phyloP scores from a whole-genome alignment of 2,113 vertebrate species.

The Saguinus midas region DNA sequence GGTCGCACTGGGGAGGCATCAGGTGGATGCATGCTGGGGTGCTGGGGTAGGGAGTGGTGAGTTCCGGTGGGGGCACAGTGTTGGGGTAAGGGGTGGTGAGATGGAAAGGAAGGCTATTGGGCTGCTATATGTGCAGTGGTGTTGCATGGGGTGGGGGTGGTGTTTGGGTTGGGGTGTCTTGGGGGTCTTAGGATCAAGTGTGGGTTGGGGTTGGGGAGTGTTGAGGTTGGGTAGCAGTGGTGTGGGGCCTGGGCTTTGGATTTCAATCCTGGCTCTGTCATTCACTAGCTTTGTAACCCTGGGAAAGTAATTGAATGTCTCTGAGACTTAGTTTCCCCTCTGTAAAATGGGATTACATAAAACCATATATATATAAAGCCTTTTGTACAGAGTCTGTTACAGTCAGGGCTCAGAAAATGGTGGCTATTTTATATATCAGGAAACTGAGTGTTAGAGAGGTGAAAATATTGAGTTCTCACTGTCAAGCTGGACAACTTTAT shows the following conservation, averaged over 20 bases:
- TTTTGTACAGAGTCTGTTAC: background rate
- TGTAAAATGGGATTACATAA: background rate
- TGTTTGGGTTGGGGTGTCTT: background rate
- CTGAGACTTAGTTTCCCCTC: background rate
- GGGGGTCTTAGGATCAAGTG: background rate
- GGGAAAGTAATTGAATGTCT: background rate
- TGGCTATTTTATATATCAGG: background rate
- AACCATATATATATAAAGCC: background rate
- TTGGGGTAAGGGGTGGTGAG: background rate
- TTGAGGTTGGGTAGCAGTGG: background rate
- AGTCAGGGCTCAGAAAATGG: background rate
- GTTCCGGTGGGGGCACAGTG: background rate
- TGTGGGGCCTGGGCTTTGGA: background rate
- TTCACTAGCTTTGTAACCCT: background rate
- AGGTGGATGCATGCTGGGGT: background rate
- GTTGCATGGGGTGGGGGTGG: background rate
- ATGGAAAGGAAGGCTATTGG: background rate
- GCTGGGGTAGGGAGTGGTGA: background rate
- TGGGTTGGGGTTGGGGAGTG: background rate
- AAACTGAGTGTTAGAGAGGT: background rate
- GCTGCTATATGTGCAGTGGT: background rate
- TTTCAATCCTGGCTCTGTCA: background rate
- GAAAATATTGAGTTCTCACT: background rate
- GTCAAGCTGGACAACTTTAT: background rate
- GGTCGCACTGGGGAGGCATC: too few species aligned